Evolutionary conservation across 2,888 invertebrate genomes (phyloP).

Genomic region (Eupithecia subfuscata): DNA sequence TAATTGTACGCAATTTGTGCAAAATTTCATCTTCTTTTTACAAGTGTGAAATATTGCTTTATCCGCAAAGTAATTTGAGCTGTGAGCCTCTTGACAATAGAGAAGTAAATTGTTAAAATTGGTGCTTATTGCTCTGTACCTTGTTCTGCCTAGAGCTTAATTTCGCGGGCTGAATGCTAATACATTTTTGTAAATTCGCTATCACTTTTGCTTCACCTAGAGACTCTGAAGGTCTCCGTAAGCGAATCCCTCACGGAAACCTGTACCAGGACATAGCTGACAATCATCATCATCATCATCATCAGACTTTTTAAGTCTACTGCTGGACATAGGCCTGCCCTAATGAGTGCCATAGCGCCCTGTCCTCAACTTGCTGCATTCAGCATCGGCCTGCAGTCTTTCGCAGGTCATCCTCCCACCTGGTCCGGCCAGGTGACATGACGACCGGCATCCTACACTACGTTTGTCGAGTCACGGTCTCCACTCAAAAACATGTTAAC

Average conservation of each 20-base stretch:
- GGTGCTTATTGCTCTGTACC: neutral
- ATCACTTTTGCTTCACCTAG: neutral
- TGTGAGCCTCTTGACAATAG: slow-evolving; percentile 27
- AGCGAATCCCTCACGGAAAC: neutral
- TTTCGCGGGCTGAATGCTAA: neutral
- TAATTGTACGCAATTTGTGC: slow-evolving; percentile 55
- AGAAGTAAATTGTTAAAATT: slow-evolving; percentile 33
- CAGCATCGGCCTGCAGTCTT: too few relatives aligned
- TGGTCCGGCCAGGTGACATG: too few relatives aligned
- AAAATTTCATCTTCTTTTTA: slow-evolving; percentile 47
- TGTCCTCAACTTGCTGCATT: too few relatives aligned
- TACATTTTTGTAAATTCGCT: neutral
- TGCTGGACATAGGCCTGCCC: neutral
- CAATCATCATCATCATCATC: neutral
- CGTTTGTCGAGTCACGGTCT: too few relatives aligned
- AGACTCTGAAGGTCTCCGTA: neutral
- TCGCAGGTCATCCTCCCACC: too few relatives aligned
- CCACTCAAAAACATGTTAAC: too few relatives aligned
- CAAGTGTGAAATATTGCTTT: slow-evolving; percentile 35
- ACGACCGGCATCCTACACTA: too few relatives aligned
- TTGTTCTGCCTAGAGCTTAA: neutral
- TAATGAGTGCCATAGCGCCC: too few relatives aligned
- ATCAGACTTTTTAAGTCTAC: too few relatives aligned
- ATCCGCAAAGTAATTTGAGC: slow-evolving; percentile 29
- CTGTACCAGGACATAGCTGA: neutral